A percentile compares a stretch with the other conserved stretches of the same genome.
phyloP scores from a whole-genome alignment of 1,140 invertebrate genomes.

The Ericerus pela region DNA sequence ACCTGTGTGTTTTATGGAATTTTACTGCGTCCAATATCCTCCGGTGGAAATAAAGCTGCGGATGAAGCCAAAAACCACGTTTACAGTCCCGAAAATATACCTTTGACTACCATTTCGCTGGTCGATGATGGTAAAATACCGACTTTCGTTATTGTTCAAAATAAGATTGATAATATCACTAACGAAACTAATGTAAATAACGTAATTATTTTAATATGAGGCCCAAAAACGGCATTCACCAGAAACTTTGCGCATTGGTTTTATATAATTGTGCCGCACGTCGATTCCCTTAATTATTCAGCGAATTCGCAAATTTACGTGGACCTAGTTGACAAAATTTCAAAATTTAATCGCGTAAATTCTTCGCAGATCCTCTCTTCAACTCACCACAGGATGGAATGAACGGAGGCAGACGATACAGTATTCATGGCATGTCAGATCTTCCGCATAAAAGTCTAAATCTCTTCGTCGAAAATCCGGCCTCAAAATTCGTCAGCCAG shows the following conservation, averaged over 20 bases:
- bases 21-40: constrained; percentile 49
- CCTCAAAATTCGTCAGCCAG: constrained; percentile 11
- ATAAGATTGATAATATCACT: no score
- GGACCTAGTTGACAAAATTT: no score
- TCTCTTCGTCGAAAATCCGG: neutral
- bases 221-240: neutral
- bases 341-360: no score
- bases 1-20: constrained; percentile 70
- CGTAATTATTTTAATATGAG: no score
- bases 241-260: neutral
- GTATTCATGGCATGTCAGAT: neutral
- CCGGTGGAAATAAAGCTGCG: neutral
- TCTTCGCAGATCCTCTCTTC: no score
- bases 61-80: neutral
- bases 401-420: neutral
- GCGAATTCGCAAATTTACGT: no score
- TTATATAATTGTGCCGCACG: neutral
- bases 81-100: neutral
- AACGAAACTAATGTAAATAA: no score
- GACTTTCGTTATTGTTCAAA: no score
- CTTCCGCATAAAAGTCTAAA: neutral
- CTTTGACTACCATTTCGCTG: neutral
- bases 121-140: constrained; percentile 3
- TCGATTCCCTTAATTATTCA: no score
- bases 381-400: no score